phyloP scores from a whole-genome alignment of 2,113 vertebrate genomes.

The Zootoca vivipara region DNA sequence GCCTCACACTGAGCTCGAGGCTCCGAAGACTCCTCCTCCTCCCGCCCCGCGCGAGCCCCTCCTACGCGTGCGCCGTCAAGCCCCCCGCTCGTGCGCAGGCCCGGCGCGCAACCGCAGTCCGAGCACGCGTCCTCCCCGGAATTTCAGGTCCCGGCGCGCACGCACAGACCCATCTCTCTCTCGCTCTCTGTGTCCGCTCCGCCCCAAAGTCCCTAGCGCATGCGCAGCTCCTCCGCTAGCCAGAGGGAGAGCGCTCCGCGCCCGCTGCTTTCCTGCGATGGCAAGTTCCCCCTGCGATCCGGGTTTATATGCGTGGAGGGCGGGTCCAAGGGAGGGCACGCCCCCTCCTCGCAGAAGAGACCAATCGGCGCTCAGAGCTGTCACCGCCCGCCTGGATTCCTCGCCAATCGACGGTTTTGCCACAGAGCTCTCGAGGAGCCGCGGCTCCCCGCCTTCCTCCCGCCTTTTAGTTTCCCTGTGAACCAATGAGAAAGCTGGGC shows the following conservation, averaged over 20 bases:
- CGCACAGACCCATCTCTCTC: neutral
- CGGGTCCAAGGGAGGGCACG: accelerated
- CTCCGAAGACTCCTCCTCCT: neutral
- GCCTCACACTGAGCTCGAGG: neutral
- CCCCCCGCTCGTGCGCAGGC: neutral
- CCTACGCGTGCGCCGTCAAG: neutral
- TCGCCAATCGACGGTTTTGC: neutral
- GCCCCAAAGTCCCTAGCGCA: neutral
- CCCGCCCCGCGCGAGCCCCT: neutral
- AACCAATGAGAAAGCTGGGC: neutral
- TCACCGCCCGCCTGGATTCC: neutral
- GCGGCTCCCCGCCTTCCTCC: neutral
- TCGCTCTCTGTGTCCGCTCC: neutral
- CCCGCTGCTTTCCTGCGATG: constrained; percentile 18
- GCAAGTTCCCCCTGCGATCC: neutral
- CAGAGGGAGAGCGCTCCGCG: neutral
- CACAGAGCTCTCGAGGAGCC: neutral
- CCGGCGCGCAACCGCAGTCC: neutral
- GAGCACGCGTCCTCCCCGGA: too few relatives aligned
- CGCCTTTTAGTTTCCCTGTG: neutral
- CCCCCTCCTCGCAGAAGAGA: accelerated
- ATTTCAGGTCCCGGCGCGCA: neutral
- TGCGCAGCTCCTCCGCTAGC: neutral
- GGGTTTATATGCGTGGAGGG: constrained; percentile 1
- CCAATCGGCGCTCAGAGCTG: neutral